phyloP scores from a whole-genome alignment of 2,888 invertebrate species.

The Athalia circularis region DNA sequence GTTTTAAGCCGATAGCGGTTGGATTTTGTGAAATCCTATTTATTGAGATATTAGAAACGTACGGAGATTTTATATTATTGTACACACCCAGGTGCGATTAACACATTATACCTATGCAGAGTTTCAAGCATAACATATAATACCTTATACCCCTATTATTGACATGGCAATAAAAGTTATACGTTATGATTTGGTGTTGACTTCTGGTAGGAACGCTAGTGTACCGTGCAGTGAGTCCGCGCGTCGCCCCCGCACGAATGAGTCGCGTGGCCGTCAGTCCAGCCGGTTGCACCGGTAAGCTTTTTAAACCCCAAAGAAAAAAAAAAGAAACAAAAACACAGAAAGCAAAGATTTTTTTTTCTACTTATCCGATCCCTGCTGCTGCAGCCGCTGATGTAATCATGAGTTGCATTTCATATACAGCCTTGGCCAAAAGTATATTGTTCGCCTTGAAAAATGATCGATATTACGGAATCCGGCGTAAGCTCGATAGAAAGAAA shows the following conservation, averaged over 20 bases:
- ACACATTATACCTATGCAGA: too few relatives aligned
- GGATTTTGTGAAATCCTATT: too few relatives aligned
- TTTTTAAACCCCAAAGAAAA: conserved; percentile 50
- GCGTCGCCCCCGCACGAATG: conserved; percentile 57
- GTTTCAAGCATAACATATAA: too few relatives aligned
- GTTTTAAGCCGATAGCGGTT: too few relatives aligned
- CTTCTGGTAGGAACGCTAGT: conserved; percentile 71
- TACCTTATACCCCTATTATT: background rate
- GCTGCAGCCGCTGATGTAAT: background rate
- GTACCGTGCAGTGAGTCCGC: conserved; percentile 73
- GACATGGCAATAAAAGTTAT: background rate
- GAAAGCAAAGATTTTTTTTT: conserved; percentile 4
- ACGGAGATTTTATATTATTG: too few relatives aligned
- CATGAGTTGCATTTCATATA: too few relatives aligned
- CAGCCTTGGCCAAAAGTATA: too few relatives aligned
- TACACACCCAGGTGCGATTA: too few relatives aligned
- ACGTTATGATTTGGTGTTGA: conserved; percentile 21
- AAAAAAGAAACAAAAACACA: background rate
- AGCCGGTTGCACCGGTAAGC: conserved; percentile 73
- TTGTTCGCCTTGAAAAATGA: too few relatives aligned
- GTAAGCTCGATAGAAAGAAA: too few relatives aligned
- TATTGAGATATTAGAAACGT: too few relatives aligned
- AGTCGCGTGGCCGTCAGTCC: conserved; percentile 72
- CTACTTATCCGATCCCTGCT: background rate
- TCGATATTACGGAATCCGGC: too few relatives aligned